These are phyloP conservation scores for Pelecanus crispus DNA, from an alignment of 2,113 vertebrate species.

Conservation along the genomic window DNA sequence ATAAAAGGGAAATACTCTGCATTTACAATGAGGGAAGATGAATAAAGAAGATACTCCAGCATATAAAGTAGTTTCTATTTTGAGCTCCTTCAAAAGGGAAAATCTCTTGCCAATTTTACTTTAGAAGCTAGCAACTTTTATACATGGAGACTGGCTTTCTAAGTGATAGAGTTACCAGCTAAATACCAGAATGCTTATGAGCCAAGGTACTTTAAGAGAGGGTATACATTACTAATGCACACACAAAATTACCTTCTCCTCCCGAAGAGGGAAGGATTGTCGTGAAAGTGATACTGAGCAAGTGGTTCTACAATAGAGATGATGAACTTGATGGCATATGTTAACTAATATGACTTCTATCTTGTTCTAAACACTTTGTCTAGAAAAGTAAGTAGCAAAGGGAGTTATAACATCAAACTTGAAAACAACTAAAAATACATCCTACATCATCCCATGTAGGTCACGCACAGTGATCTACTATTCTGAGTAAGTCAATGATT, in stretches of 20 bases:
- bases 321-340: background rate
- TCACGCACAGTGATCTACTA: background rate
- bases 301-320: background rate
- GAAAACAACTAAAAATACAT: slow-evolving; percentile 9
- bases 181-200: background rate
- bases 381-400: background rate
- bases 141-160: background rate
- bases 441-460: background rate
- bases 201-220: background rate
- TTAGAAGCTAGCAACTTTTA: background rate
- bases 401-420: background rate
- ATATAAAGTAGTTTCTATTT: slow-evolving; percentile 40
- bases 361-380: background rate
- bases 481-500: background rate
- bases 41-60: slow-evolving; percentile 13
- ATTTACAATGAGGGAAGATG: slow-evolving; percentile 23
- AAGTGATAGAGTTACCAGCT: background rate
- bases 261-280: background rate
- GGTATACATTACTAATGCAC: background rate
- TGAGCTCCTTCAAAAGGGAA: slow-evolving; percentile 9
- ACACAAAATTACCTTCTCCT: background rate
- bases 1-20: slow-evolving; percentile 21
- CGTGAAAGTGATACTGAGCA: background rate
- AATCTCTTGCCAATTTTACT: background rate
- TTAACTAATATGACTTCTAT: background rate